These are phyloP conservation scores for Bombyx mandarina DNA, from an alignment of 1,140 invertebrate species.

Conservation along the genomic window DNA sequence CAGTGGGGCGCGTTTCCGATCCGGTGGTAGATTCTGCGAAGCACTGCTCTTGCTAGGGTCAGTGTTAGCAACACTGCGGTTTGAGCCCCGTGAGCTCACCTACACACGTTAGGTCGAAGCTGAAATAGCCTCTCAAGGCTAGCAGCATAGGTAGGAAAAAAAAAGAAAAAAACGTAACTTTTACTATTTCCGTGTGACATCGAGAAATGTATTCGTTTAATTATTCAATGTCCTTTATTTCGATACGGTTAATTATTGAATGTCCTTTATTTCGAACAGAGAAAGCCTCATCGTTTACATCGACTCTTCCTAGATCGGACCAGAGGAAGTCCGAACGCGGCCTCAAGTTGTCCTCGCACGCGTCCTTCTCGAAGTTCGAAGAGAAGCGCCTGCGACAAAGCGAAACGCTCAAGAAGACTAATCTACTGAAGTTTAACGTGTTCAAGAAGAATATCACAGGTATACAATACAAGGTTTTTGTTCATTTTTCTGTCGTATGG, in stretches of 20 bases:
- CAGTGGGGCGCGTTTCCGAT: too few species aligned
- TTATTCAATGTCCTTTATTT: not conserved
- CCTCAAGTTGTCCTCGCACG: slow-evolving; percentile 37
- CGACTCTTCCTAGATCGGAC: slow-evolving; percentile 43
- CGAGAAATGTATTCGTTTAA: too few species aligned
- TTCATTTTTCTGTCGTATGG: too few species aligned
- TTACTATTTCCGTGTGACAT: too few species aligned
- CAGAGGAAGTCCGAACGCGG: slow-evolving; percentile 38
- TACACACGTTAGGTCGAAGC: too few species aligned
- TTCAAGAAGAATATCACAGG: slow-evolving; percentile 81
- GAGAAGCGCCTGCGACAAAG: slow-evolving; percentile 88
- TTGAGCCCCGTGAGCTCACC: too few species aligned
- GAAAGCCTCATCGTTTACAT: slow-evolving; percentile 33
- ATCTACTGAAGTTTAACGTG: slow-evolving; percentile 83
- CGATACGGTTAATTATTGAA: not conserved
- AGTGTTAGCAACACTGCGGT: too few species aligned
- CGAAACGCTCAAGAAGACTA: slow-evolving; percentile 81
- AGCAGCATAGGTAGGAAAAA: too few species aligned
- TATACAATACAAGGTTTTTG: slow-evolving; percentile 8
- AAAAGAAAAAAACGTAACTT: too few species aligned
- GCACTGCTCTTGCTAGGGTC: too few species aligned
- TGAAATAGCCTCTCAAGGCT: too few species aligned
- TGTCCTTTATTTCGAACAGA: slow-evolving; percentile 21
- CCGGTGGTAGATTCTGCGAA: too few species aligned
- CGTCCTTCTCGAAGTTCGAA: slow-evolving; percentile 85